Evolutionary conservation across 2,888 invertebrate genomes (phyloP), one percentile per base, ranked within the genome.

Genomic region (Leptogaster cylindrica): DNA sequence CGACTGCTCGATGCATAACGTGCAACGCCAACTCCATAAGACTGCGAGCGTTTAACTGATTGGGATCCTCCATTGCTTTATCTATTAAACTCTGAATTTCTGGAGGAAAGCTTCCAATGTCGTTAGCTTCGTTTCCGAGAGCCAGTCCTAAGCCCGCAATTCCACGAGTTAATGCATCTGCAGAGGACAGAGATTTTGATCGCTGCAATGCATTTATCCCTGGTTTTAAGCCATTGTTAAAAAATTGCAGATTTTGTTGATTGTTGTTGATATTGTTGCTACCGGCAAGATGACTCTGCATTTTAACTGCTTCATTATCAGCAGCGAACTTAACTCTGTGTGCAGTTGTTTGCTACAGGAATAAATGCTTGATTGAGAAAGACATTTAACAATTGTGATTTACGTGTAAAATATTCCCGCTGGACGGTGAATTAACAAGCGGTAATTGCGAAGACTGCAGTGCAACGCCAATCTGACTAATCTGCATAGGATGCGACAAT

Each of bases 1-100:
- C 92, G 71, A 92, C 89, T 12, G 91, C 90, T 74, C 91, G 88
- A 68, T 89, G 88, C 79, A 93, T 87, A 72, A 93, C 86, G 76
- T 89, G 89, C 65, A 90, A 88, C 48, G 93, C 93, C 64, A 93
- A 83, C 79, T 93, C 92, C 93, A 94, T 93, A 68, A 94, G 83
- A 10, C 88, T 87, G 69, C 89, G 84, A 0, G 89, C 86, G 70
- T 86, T 85, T 66, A 93, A 83, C 66, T 89, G 86, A 81, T 92
- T 92, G 2, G 93, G 93, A 81, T 93, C 92, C 86, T 91, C 89
- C 65, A 90, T 82, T 28, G 93, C 92, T 75, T 88, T 87, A 74
- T 90, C 88, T 68, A 93, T 84, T 72, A 89, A 85, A 66, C 86
- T 84, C 79, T 91, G 90, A 72, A 92, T 87, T 72, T 90, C 89